Percentiles rank a stretch among this genome's conserved stretches.
These are phyloP conservation scores for Drosophila bocki DNA, from an alignment of 1,140 invertebrate species.

Conservation along the genomic window DNA sequence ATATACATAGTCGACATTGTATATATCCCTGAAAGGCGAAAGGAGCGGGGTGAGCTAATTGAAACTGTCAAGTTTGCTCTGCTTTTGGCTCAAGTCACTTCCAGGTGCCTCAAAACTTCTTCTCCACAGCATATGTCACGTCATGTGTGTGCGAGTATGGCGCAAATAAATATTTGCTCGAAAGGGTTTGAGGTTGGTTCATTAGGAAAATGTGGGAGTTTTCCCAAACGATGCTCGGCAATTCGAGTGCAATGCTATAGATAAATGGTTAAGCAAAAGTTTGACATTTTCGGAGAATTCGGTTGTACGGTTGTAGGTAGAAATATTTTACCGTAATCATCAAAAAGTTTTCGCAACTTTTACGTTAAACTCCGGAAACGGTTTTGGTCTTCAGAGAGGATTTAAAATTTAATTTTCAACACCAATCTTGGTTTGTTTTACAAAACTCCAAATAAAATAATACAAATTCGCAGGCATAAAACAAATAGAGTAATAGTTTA, in stretches of 20 bases:
- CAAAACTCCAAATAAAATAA: neutral
- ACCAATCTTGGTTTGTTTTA: neutral
- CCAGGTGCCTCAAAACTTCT: constrained; percentile 45
- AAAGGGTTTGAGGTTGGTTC: constrained; percentile 39
- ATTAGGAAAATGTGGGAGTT: constrained; percentile 30
- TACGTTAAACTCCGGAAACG: constrained; percentile 13
- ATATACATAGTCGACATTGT: neutral
- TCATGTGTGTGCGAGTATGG: constrained; percentile 21
- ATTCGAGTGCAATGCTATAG: constrained; percentile 20
- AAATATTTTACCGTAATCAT: constrained; percentile 9
- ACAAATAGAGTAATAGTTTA: neutral
- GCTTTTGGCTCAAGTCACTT: constrained; percentile 48
- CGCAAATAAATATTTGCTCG: constrained; percentile 42
- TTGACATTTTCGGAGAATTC: constrained; percentile 40
- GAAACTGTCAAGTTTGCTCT: constrained; percentile 61
- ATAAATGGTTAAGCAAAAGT: constrained; percentile 38
- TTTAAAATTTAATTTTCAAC: neutral
- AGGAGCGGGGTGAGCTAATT: constrained; percentile 55
- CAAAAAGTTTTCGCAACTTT: neutral
- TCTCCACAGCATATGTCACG: constrained; percentile 29
- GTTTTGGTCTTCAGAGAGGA: neutral
- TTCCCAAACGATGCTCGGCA: neutral
- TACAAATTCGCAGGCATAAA: neutral
- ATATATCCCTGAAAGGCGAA: neutral
- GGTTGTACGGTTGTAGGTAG: neutral